Conservation (phyloP, 2,113 vertebrate genomes). For the Lamprotornis superbus region DNA sequence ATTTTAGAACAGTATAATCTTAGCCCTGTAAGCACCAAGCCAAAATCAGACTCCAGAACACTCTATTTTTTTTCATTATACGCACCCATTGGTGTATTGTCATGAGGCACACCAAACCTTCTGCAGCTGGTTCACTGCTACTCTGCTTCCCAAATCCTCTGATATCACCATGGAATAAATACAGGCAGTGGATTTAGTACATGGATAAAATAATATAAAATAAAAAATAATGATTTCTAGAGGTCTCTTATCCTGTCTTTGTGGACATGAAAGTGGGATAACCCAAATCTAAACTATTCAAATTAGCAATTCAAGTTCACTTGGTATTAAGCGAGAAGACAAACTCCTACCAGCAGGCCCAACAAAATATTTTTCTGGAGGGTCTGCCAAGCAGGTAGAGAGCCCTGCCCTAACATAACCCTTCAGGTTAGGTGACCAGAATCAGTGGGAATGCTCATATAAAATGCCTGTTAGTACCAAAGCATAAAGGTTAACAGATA, state of each 20-base stretch:
- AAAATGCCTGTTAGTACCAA: not conserved
- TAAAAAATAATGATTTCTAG: not conserved
- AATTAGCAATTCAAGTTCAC: not conserved
- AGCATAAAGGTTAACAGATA: not conserved
- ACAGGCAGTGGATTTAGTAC: not conserved
- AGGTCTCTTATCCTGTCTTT: not conserved
- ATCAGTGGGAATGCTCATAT: not conserved
- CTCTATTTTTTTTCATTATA: constrained; percentile 2
- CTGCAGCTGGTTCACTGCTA: not conserved
- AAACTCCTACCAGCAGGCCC: not conserved
- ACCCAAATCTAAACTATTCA: not conserved
- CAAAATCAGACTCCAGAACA: not conserved
- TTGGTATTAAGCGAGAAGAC: not conserved
- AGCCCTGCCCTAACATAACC: not conserved
- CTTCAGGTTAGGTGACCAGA: not conserved
- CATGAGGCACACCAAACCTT: not conserved
- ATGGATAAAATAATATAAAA: not conserved
- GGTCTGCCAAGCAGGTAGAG: not conserved
- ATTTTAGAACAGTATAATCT: not conserved
- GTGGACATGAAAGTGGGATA: not conserved
- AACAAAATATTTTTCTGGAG: not conserved
- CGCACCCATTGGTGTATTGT: not conserved
- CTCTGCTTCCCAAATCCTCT: not conserved
- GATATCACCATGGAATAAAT: not conserved
- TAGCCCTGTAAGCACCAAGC: not conserved